A percentile compares a stretch with the other conserved stretches of the same genome.
These are phyloP conservation scores for Cataglyphis albicans DNA, from an alignment of 2,888 invertebrate species.

Conservation along the genomic window DNA sequence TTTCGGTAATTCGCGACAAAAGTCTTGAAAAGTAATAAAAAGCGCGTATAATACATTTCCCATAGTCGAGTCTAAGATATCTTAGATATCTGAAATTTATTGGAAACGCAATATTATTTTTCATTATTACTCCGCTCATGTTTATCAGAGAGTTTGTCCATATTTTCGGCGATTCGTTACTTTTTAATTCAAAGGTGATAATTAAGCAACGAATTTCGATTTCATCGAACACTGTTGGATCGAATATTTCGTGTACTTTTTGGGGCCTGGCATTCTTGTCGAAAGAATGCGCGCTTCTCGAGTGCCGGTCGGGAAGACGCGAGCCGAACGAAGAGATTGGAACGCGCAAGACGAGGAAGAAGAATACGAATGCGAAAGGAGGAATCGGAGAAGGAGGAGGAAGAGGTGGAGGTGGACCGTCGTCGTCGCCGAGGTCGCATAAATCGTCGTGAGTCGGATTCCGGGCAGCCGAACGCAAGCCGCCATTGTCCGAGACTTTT, in stretches of 20 bases:
- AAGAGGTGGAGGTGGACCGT: constrained; percentile 63
- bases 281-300: constrained; percentile 67
- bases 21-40: background rate
- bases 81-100: background rate
- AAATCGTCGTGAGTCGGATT: constrained; percentile 84
- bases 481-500: constrained; percentile 83
- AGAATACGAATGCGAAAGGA: constrained; percentile 47
- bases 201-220: constrained; percentile 28
- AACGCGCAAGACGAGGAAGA: constrained; percentile 43
- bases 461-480: constrained; percentile 83
- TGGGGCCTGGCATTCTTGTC: constrained; percentile 66
- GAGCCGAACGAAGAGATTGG: constrained; percentile 54
- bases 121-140: background rate
- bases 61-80: background rate
- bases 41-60: background rate
- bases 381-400: constrained; percentile 57
- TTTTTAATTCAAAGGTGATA: constrained; percentile 16
- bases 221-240: constrained; percentile 25
- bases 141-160: background rate
- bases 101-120: background rate
- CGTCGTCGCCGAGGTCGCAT: constrained; percentile 81
- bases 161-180: background rate
- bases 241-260: constrained; percentile 60
- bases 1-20: constrained; percentile 9
- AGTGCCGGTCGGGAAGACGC: constrained; percentile 41